Evolutionary conservation across 2,888 invertebrate species (phyloP).

Genomic region (Megaustenia siamemsis): DNA sequence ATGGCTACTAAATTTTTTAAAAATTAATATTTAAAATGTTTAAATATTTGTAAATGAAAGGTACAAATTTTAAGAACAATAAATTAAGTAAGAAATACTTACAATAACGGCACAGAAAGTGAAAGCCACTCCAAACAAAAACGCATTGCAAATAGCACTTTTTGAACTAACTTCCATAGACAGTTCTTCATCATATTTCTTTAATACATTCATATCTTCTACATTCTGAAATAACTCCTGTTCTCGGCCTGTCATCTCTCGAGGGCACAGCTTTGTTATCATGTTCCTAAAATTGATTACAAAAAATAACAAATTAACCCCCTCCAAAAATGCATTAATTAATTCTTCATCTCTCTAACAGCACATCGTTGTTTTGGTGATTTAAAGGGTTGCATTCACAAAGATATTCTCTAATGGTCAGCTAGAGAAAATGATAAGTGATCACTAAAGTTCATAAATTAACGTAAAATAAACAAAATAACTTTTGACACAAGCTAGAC

Average conservation of each 20-base stretch:
- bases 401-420: too few species aligned
- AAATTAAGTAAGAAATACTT: slow-evolving; percentile 35
- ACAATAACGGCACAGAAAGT: slow-evolving; percentile 62
- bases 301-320: not conserved
- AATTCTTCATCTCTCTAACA: too few species aligned
- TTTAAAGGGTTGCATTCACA: too few species aligned
- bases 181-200: slow-evolving; percentile 56
- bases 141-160: slow-evolving; percentile 42
- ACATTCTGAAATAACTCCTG: slow-evolving; percentile 55
- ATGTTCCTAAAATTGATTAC: slow-evolving; percentile 60
- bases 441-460: too few species aligned
- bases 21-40: not conserved
- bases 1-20: too few species aligned
- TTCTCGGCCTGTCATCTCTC: slow-evolving; percentile 59
- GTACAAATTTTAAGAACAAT: not conserved
- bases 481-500: too few species aligned
- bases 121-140: slow-evolving; percentile 66
- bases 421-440: too few species aligned
- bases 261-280: slow-evolving; percentile 60
- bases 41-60: not conserved
- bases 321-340: too few species aligned
- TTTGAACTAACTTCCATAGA: not conserved
- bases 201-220: slow-evolving; percentile 33
- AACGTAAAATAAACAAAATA: too few species aligned
- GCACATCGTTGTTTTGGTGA: too few species aligned